phyloP scores from a whole-genome alignment of 2,888 invertebrate genomes.

The Tetrapedia diversipes region DNA sequence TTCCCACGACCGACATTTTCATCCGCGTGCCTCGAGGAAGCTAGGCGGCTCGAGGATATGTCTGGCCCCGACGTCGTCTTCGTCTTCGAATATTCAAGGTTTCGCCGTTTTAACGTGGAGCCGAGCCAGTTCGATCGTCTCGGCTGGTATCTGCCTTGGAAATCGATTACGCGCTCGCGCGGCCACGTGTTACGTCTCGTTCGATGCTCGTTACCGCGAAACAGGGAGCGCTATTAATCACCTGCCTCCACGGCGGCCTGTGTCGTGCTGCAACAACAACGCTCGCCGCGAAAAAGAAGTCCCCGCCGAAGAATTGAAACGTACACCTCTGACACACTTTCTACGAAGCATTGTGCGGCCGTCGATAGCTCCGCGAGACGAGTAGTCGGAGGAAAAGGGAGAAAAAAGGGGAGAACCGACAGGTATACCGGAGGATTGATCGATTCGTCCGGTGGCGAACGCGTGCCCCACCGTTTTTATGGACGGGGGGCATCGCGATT shows the following conservation, averaged over 20 bases:
- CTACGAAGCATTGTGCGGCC: conserved; percentile 53
- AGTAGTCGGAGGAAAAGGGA: background rate
- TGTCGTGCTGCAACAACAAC: conserved; percentile 30
- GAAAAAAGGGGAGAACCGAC: background rate
- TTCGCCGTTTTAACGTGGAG: no score
- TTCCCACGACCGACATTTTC: conserved; percentile 58
- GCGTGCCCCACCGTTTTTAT: conserved; percentile 3
- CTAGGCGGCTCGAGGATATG: no score
- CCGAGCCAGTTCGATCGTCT: no score
- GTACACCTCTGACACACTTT: conserved; percentile 68
- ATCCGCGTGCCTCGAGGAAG: conserved; percentile 24
- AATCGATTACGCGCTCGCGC: conserved; percentile 66
- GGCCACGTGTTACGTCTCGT: conserved; percentile 60
- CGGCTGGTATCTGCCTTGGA: conserved; percentile 61
- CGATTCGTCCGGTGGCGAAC: background rate
- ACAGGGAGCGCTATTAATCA: conserved; percentile 64
- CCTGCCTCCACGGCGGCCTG: conserved; percentile 56
- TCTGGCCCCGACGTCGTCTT: no score
- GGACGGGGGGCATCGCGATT: background rate
- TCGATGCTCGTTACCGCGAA: conserved; percentile 65
- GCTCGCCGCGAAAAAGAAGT: conserved; percentile 65
- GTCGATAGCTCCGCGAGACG: conserved; percentile 23
- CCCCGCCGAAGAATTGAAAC: conserved; percentile 62
- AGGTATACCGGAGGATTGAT: background rate
- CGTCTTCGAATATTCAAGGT: conserved; percentile 59